These are phyloP conservation scores for Chrysodeixis includens DNA, from an alignment of 2,888 invertebrate species.

Conservation along the genomic window DNA sequence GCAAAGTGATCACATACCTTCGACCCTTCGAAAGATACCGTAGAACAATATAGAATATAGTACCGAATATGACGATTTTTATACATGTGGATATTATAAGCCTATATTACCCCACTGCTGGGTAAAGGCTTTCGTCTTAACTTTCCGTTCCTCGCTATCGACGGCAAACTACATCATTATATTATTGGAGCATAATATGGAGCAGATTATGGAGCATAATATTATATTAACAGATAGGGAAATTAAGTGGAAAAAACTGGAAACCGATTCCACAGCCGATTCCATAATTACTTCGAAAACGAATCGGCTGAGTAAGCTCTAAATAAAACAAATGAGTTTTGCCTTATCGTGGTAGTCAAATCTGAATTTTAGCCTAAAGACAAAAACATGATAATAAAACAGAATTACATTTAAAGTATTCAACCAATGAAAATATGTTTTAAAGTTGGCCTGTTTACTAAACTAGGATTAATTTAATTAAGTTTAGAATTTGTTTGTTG, in stretches of 20 bases:
- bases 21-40: not conserved
- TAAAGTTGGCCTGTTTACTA: slow-evolving; percentile 37
- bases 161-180: no score
- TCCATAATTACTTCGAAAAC: no score
- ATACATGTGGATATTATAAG: not conserved
- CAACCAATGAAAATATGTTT: slow-evolving; percentile 42
- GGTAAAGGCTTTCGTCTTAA: no score
- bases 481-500: slow-evolving; percentile 17
- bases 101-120: no score
- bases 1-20: slow-evolving; percentile 80
- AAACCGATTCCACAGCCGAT: no score
- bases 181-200: no score
- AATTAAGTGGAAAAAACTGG: not conserved
- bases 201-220: no score
- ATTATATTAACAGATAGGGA: not conserved
- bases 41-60: slow-evolving; percentile 6
- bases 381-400: not conserved
- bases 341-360: no score
- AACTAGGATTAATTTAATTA: not conserved
- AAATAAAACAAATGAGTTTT: not conserved
- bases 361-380: no score
- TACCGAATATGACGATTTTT: slow-evolving; percentile 1
- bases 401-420: not conserved
- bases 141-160: no score
- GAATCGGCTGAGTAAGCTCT: no score